Base-by-base conservation (phyloP, 2,888 invertebrate species). In the Furcula furcula region DNA sequence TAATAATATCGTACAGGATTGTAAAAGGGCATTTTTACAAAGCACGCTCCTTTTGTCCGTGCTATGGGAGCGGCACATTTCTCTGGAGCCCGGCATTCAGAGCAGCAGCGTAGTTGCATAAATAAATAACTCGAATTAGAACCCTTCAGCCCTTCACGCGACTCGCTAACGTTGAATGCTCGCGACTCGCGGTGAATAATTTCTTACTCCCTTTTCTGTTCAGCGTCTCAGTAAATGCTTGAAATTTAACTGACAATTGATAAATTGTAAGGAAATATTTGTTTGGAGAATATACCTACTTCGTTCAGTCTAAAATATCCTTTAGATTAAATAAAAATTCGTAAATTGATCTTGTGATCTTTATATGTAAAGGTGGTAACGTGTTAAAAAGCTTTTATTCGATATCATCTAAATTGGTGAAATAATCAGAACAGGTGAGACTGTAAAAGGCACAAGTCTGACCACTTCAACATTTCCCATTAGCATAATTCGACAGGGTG, bases 111-210 rank as follows among this genome's bases (percentile, higher is more conserved):
- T 64, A 55, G 65, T 69, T 74, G 77, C 71, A 77, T 78, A 73
- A 78, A 80, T 79, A 79, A 81, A 77, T 79, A 75, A 71, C 58
- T 70, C 55, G 64, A 72, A 77, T 73, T 70, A 69, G 67, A 71
- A 70, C 79, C 80, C 76, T 74, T 69, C 62, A 71, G 70, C 79
- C 80, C 76, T 74, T 69, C 62, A 57, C 61, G 57, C 65, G 62
- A 53, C 66, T 65, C 60, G 55, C 59, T 57, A 59, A 56, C 56
- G 52, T 40, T 56, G 61, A 70, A 66, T 61, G 60, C 54, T 57
- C 42, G 53, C 42, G 55, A 53, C 54, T 60, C 48, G 60, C 55
- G 46, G 55, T 63, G 65, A 72, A 68, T 73, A 68, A 71, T 72
- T 66, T 57, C 60, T 54, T 48, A 52, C 49, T 39, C 49, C 53